Evolutionary conservation across 2,888 invertebrate genomes (phyloP), one percentile per base, ranked within the genome.

Genomic region (Octonoba sinensis): DNA sequence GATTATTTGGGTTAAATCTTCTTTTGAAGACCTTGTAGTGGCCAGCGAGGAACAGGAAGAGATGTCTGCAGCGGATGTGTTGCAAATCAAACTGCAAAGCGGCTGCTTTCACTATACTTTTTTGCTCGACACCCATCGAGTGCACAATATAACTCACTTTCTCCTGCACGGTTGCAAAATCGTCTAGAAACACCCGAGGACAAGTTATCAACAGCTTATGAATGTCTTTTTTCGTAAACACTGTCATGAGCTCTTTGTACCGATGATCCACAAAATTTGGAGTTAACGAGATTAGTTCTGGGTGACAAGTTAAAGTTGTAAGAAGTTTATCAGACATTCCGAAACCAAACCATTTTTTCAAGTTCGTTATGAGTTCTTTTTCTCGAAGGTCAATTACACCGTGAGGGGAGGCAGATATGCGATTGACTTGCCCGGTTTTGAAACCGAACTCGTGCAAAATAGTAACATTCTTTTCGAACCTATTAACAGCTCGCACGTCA

Each of bases 141-240:
- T 69, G 57, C 2, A 83, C 64, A 16, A 83, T 77, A 69, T 83
- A 83, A 15, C 64, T 44, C 20, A 83, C 69, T 56, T 83, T 83
- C 44, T 77, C 59, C 15, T 47, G 27, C 3, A 77, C 44, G 22
- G 20, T 49, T 16, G 46, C 2, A 59, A 76, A 77, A 51, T 83
- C 83, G 47, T 83, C 77, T 20, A 72, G 24, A 46, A 77, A 77
- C 27, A 69, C 69, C 62, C 54, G 59, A 11, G 83, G 83, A 20
- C 69, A 73, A 13, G 76, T 77, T 51, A 59, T 27, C 36, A 83
- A 51, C 11, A 83, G 44, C 24, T 83, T 83, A 12, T 67, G n/a
- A 49, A 83, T 62, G 27, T 83, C 77, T 24, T 69, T 83, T 56
- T 62, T 69, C 1, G 83, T 72, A 44, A 83, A 83, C 27, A 72